Base-by-base conservation (phyloP, 2,797 vertebrate species). In the Xiphophorus birchmanni region DNA sequence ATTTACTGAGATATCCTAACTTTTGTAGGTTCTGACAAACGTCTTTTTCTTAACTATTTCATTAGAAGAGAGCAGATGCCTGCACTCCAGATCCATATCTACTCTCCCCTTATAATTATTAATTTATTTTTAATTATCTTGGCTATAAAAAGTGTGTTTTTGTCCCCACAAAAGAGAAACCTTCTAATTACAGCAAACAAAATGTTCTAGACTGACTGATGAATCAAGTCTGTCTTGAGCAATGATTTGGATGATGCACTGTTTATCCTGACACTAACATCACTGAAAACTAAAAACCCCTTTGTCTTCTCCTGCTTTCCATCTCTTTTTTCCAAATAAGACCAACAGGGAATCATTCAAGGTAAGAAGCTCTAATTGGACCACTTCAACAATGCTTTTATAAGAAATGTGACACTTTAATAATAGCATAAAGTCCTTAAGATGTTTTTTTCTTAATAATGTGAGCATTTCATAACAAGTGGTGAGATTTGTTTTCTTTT, bases 331-430 rank as follows among this genome's bases (percentile, higher is more conserved):
- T 73, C 60, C 78, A 77, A 84, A 91, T 82, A 87, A 95, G 93
- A 95, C 93, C 94, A 95, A 86, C 96, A 95, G 95, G 96, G 95
- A 92, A 95, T 90, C 80, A 94, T 93, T 93, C 96, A 96, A 96
- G 95, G 95, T 96, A 96, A 95, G 83, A 75, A 78, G 77, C 79
- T 72, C 77, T 90, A 90, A 93, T 94, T 90, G 91, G 54, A 88
- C 75, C 84, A 80, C 54, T 85, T 78, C 54, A 82, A 7, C 67
- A 21, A 37, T 74, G 29, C 82, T 76, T 76, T 77, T 52, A n/a
- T 78, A 0, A 74, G 76, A 56, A 79, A 84, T 74, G 71, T 80
- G 82, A 82, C 79, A 79, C 82, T 86, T 89, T 84, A 52, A 78
- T 86, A 88, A 91, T 84, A 86, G 85, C 80, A 69, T 56, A 40